These are phyloP conservation scores for Heliconius ethilla DNA, from an alignment of 2,888 invertebrate species.

Conservation along the genomic window DNA sequence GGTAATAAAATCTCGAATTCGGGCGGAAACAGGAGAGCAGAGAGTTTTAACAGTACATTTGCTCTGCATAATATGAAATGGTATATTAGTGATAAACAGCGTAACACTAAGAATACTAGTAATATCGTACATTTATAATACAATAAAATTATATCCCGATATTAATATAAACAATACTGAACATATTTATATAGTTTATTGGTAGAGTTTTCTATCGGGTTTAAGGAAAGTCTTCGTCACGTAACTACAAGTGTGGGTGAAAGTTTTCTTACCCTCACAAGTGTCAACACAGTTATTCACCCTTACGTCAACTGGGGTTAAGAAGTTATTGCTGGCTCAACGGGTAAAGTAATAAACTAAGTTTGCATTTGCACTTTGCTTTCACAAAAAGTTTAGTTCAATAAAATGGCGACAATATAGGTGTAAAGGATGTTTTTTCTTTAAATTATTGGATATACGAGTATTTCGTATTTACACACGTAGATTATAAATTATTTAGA, in stretches of 20 bases:
- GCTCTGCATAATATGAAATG: no score
- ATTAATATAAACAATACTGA: not conserved
- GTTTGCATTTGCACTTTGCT: slow-evolving; percentile 56
- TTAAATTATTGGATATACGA: not conserved
- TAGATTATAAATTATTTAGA: not conserved
- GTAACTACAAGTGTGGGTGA: slow-evolving; percentile 41
- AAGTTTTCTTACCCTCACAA: slow-evolving; percentile 63
- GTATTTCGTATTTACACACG: not conserved
- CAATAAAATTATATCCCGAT: not conserved
- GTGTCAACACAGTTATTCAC: slow-evolving; percentile 76
- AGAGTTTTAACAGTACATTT: no score
- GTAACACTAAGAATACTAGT: not conserved
- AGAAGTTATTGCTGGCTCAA: slow-evolving; percentile 70
- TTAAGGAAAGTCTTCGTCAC: slow-evolving; percentile 12
- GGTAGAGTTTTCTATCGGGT: slow-evolving; percentile 5
- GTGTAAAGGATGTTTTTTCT: not conserved
- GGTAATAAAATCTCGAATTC: no score
- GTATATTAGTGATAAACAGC: no score
- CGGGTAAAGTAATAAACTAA: slow-evolving; percentile 69
- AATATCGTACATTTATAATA: not conserved
- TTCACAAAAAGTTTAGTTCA: slow-evolving; percentile 48
- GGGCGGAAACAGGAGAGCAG: no score
- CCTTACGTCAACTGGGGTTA: slow-evolving; percentile 72
- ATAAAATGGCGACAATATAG: slow-evolving; percentile 29
- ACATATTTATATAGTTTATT: slow-evolving; percentile 5